Evolutionary conservation across 2,888 invertebrate genomes (phyloP), one percentile per base, ranked within the genome.

Genomic region (Norana najaformis): DNA sequence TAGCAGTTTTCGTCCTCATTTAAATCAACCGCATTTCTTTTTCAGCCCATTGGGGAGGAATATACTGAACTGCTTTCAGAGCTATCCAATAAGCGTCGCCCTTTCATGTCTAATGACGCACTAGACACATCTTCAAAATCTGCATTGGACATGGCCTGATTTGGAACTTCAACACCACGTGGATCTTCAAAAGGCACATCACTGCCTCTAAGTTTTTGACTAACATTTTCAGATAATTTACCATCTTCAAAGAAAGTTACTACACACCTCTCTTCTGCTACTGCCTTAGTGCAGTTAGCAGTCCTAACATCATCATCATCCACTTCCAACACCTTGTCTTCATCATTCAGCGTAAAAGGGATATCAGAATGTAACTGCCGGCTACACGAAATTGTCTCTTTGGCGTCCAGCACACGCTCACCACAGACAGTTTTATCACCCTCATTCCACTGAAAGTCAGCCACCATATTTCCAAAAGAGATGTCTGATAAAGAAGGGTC

Each of bases 211-310:
- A 69, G 69, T 69, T 69, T 69, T 13, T 69, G 30, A 69, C 69
- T n/a, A n/a, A 11, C 69, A 11, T 30, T 69, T 13, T 30, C 69
- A n/a, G 30, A 69, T 0, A n/a, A 69, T 69, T 30, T 30, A 69
- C n/a, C n/a, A n/a, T n/a, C n/a, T 69, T n/a, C 69, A 30, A 69
- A 69, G 30, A n/a, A 30, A n/a, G 69, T n/a, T 69, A n/a, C 69
- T n/a, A 69, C n/a, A n/a, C 69, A 69, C 30, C 69, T 69, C 69
- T 69, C n/a, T n/a, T 69, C 69, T 69, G 69, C 69, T n/a, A 69
- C 11, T 69, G n/a, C 69, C 13, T 69, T 69, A n/a, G 5, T 69
- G 69, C n/a, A 30, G 30, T 69, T 8, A 69, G n/a, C n/a, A n/a
- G n/a, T n/a, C n/a, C n/a, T n/a, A n/a, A 11, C 69, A 69, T 69